Evolutionary conservation across 1,140 invertebrate genomes (phyloP), one percentile per base, ranked within the genome.

Genomic region (Zaprionus kolodkinae): DNA sequence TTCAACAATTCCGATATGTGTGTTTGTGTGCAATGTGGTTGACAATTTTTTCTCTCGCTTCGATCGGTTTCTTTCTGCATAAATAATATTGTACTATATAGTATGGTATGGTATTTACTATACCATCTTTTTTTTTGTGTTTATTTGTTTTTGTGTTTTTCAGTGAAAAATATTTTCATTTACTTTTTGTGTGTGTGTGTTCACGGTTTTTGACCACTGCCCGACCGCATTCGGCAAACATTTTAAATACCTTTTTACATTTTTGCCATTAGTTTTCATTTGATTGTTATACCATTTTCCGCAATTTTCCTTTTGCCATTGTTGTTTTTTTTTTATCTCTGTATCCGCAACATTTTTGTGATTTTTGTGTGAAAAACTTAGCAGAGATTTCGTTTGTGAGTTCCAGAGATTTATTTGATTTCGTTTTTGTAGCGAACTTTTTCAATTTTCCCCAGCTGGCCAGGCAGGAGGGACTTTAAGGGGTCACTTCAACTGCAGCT

Each of bases 171-270:
- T 79, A 85, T 87, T 82, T 86, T 76, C 76, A 86, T 86, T 83
- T 88, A 86, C 83, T 88, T 86, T 87, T 1, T 21, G 21, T 21
- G 21, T 21, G 72, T 52, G 50, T 50, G 15, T 12, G 17, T 50
- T 54, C 68, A 72, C 52, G 68, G 65, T 67, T 76, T 81, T 50
- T 65, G 72, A 87, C 83, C 83, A 77, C 83, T 79, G 70, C 76
- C 67, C 76, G 72, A 88, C 83, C 83, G 54, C 83, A 87, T 88
- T 86, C 70, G 75, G 78, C 75, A 87, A 87, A 87, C 79, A 88
- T 87, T 87, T 87, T 80, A 87, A 87, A 87, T 87, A 88, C 84
- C 84, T 87, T 88, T 79, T 87, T 83, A 83, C 76, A 88, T 87
- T 88, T 88, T 88, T 74, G 75, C 52, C 69, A 87, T 87, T 82